Evolutionary conservation across 2,797 vertebrate genomes (phyloP).

Genomic region (Psittacula echo): DNA sequence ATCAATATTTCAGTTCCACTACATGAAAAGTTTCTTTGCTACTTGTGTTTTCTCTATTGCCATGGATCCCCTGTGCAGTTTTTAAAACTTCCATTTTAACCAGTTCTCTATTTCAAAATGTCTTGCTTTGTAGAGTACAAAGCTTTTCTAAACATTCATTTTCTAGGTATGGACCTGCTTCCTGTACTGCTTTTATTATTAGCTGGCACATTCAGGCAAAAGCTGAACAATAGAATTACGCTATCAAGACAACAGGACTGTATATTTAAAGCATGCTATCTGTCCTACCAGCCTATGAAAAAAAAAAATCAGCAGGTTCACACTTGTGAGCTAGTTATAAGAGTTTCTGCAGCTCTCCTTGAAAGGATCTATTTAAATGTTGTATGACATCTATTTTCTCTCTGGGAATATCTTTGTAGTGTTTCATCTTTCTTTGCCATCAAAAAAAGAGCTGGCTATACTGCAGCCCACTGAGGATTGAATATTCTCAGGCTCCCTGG

Average conservation of each 20-base stretch:
- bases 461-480: constrained; percentile 40
- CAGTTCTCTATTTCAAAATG: not conserved
- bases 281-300: not conserved
- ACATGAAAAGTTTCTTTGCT: not conserved
- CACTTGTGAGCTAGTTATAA: constrained; percentile 53
- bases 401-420: constrained; percentile 39
- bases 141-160: constrained; percentile 12
- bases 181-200: constrained; percentile 24
- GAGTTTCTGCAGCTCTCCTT: constrained; percentile 46
- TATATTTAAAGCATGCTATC: constrained; percentile 59
- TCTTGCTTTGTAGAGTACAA: constrained; percentile 13
- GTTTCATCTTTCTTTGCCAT: constrained; percentile 69
- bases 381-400: constrained; percentile 70
- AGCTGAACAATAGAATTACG: constrained; percentile 61
- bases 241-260: constrained; percentile 42
- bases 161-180: not conserved
- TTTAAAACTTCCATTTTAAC: constrained; percentile 36
- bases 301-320: constrained; percentile 25
- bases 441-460: constrained; percentile 52
- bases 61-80: not conserved
- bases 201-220: constrained; percentile 8
- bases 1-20: not conserved
- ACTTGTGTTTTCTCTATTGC: not conserved
- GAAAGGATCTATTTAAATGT: constrained; percentile 72
- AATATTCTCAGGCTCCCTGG: constrained; percentile 17